These are phyloP conservation scores for Chaetodon trifascialis DNA, from an alignment of 2,113 vertebrate species.

Conservation along the genomic window DNA sequence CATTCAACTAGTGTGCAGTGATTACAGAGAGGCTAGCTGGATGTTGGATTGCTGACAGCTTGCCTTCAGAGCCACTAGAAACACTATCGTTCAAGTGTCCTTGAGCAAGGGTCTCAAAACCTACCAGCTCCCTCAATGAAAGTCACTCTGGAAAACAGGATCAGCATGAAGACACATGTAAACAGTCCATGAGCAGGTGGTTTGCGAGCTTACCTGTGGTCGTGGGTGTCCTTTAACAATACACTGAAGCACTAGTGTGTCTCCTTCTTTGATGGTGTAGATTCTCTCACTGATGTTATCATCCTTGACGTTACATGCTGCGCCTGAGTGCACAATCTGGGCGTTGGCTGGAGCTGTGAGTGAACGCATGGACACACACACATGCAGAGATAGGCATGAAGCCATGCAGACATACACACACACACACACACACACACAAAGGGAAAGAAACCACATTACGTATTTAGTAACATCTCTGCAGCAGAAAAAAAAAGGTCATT, in stretches of 20 bases:
- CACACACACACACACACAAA: constrained; percentile 47
- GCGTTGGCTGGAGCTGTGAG: constrained; percentile 94
- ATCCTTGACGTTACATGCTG: constrained; percentile 97
- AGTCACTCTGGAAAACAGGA: neutral
- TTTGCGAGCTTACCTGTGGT: constrained; percentile 88
- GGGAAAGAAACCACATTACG: constrained; percentile 56
- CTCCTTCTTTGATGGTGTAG: constrained; percentile 97
- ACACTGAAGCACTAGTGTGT: constrained; percentile 94
- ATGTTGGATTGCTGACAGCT: neutral
- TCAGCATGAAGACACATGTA: neutral
- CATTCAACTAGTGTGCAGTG: neutral
- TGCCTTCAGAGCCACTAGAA: constrained; percentile 1
- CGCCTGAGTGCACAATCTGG: constrained; percentile 96
- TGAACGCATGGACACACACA: constrained; percentile 36
- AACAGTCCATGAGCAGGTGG: constrained; percentile 8
- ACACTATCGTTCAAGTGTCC: neutral
- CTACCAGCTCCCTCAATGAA: constrained; percentile 2
- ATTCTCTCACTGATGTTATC: constrained; percentile 97
- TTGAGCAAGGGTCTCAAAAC: constrained; percentile 12
- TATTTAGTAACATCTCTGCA: constrained; percentile 54
- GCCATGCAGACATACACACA: constrained; percentile 27
- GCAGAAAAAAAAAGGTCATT: constrained; percentile 52
- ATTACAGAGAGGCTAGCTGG: neutral
- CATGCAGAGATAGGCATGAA: constrained; percentile 41
- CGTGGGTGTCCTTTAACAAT: constrained; percentile 96